Evolutionary conservation across 2,888 invertebrate genomes (phyloP).

Genomic region (Steromphala cineraria): DNA sequence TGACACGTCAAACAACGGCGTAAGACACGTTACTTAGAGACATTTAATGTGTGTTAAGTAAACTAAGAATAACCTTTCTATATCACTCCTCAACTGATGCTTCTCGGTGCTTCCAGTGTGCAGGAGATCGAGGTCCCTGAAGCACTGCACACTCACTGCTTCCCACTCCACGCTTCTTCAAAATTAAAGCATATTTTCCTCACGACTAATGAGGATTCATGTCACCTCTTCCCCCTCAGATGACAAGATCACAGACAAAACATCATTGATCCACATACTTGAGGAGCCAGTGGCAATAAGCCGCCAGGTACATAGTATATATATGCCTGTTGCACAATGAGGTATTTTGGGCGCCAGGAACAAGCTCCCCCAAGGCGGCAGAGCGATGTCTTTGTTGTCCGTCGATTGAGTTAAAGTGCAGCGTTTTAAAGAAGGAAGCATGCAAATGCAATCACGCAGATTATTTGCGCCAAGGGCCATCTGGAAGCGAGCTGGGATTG

Average conservation of each 20-base stretch:
- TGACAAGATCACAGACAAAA: conserved; percentile 2
- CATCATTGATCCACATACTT: background rate
- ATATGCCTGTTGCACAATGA: conserved; percentile 8
- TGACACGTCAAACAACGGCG: no score
- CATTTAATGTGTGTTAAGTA: no score
- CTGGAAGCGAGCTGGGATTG: background rate
- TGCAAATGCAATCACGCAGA: background rate
- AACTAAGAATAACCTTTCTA: no score
- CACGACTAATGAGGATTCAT: background rate
- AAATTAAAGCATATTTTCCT: conserved; percentile 1
- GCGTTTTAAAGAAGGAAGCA: conserved; percentile 8
- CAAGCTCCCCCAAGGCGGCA: background rate
- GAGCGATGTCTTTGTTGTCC: background rate
- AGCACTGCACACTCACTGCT: background rate
- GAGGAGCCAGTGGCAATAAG: background rate
- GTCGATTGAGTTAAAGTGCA: background rate
- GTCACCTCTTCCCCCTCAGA: background rate
- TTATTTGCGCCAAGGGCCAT: background rate
- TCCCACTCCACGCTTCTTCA: background rate
- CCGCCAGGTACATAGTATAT: background rate
- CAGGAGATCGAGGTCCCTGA: background rate
- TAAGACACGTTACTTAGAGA: no score
- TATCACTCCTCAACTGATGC: no score
- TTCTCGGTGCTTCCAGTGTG: no score
- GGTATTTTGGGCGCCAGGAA: background rate